Conservation (phyloP, 2,113 vertebrate species). For the Periophthalmodon schlosseri region DNA sequence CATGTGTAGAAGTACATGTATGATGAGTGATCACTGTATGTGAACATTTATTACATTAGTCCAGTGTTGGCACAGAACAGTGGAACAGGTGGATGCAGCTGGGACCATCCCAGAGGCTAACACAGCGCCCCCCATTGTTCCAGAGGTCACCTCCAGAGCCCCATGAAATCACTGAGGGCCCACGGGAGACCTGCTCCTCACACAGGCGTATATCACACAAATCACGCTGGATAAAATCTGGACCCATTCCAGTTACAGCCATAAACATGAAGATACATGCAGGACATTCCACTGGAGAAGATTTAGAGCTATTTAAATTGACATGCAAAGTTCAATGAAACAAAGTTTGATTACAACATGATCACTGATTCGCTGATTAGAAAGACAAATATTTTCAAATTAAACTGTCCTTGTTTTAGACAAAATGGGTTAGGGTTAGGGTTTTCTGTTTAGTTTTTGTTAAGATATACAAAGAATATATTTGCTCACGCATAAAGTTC, state of each 20-base stretch:
- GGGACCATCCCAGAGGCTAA: conserved; percentile 20
- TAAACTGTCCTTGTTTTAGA: no score
- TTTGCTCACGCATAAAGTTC: conserved; percentile 19
- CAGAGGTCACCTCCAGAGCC: conserved; percentile 43
- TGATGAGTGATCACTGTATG: no score
- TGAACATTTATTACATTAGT: no score
- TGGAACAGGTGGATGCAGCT: conserved; percentile 58
- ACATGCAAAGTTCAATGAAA: background rate
- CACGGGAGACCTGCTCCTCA: conserved; percentile 38
- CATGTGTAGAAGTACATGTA: no score
- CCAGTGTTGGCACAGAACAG: background rate
- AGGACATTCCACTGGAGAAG: background rate
- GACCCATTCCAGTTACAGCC: background rate
- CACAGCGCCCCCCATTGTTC: conserved; percentile 55
- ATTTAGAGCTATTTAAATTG: background rate
- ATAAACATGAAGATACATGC: background rate
- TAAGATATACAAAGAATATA: background rate
- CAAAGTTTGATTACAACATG: background rate
- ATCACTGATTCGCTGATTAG: no score
- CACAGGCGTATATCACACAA: background rate
- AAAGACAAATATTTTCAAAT: no score
- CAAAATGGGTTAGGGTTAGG: no score
- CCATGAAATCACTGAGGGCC: conserved; percentile 60
- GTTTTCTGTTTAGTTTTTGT: no score
- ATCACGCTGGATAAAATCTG: conserved; percentile 19